These are phyloP conservation scores for Peromyscus aztecus DNA, from an alignment of 2,797 vertebrate species.

Conservation along the genomic window DNA sequence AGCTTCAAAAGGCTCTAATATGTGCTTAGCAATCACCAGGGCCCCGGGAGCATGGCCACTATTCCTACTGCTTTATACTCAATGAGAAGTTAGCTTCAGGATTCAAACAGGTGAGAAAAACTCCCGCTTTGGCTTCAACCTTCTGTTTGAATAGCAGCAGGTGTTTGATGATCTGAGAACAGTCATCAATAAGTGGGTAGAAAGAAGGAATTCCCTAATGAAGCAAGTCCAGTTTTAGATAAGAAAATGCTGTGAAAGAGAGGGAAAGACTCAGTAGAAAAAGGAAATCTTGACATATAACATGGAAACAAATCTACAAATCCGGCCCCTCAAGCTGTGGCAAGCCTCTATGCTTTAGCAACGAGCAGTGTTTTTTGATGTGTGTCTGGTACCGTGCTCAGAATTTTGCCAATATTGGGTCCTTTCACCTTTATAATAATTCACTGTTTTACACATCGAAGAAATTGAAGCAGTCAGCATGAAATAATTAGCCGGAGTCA, in stretches of 20 bases:
- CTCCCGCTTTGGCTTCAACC: not conserved
- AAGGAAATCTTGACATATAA: not conserved
- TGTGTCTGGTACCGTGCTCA: not conserved
- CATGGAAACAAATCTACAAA: not conserved
- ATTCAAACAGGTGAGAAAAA: not conserved
- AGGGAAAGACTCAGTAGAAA: not conserved
- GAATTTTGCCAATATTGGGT: not conserved
- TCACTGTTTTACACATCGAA: not conserved
- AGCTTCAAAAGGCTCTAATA: not conserved
- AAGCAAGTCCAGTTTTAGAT: not conserved
- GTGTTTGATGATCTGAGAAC: not conserved
- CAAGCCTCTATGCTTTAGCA: not conserved
- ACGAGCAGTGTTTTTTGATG: not conserved
- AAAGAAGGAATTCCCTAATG: not conserved
- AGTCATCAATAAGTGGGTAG: not conserved
- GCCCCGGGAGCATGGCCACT: not conserved
- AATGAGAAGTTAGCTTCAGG: not conserved
- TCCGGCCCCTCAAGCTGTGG: not conserved
- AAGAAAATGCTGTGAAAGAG: not conserved
- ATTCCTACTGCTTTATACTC: not conserved
- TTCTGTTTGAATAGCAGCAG: constrained; percentile 13
- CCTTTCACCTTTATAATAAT: not conserved
- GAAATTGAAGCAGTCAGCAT: not conserved
- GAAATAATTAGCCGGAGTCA: not conserved
- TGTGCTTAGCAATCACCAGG: not conserved